phyloP scores from a whole-genome alignment of 2,888 invertebrate genomes.

The Nomada hirtipes region DNA sequence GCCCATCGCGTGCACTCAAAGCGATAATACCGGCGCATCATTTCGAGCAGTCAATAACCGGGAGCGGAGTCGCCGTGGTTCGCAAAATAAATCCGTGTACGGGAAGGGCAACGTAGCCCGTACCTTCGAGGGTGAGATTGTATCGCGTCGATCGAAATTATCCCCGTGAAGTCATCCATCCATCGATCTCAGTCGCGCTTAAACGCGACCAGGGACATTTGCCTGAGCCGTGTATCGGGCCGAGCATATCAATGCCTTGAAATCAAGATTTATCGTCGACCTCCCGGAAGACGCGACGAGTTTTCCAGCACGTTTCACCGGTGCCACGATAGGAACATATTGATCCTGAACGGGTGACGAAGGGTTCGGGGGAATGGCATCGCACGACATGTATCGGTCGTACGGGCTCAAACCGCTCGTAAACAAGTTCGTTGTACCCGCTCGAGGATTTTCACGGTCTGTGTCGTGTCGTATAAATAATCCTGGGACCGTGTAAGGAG shows the following conservation, averaged over 20 bases:
- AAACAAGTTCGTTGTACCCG: constrained; percentile 62
- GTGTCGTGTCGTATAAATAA: constrained; percentile 54
- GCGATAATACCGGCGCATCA: not conserved
- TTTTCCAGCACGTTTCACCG: constrained; percentile 56
- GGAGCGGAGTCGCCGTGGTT: not conserved
- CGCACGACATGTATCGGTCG: constrained; percentile 43
- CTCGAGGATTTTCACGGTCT: constrained; percentile 55
- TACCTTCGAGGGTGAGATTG: not conserved
- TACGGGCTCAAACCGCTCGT: constrained; percentile 56
- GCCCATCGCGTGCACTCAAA: not conserved
- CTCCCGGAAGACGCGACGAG: constrained; percentile 45
- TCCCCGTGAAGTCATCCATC: constrained; percentile 2
- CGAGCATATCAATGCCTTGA: constrained; percentile 44
- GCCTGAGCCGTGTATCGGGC: constrained; percentile 3
- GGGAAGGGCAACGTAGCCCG: not conserved
- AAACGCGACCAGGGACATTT: constrained; percentile 17
- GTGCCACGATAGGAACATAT: constrained; percentile 52
- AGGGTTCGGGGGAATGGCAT: constrained; percentile 11
- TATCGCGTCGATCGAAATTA: constrained; percentile 28
- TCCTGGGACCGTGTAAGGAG: constrained; percentile 28
- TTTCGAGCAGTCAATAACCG: constrained; percentile 15
- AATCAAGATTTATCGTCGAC: constrained; percentile 60
- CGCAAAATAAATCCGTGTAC: not conserved
- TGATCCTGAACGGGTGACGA: constrained; percentile 33
- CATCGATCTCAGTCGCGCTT: constrained; percentile 16